Percentiles rank a stretch among this genome's conserved stretches.
Evolutionary conservation across 2,113 vertebrate species (phyloP).

Genomic region (Trematocara nigrifrons): DNA sequence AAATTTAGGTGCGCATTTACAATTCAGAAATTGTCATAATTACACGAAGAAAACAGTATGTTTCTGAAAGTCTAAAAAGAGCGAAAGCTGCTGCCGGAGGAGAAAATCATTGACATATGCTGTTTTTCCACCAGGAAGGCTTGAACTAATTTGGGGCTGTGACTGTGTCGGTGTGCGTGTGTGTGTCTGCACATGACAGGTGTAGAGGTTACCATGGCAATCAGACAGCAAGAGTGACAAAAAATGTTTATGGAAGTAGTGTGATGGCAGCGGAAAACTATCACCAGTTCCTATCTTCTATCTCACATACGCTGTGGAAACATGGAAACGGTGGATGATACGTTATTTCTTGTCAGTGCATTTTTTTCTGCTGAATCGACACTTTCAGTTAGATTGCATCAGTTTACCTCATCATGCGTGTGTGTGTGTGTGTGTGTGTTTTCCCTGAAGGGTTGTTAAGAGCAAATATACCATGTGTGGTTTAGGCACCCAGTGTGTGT

Average conservation of each 20-base stretch:
- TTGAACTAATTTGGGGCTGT: background rate
- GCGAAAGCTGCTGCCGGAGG: background rate
- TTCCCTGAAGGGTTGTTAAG: background rate
- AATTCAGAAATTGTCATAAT: background rate
- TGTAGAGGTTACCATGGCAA: conserved; percentile 10
- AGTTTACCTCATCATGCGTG: background rate
- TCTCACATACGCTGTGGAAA: background rate
- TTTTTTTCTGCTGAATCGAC: background rate
- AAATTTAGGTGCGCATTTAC: background rate
- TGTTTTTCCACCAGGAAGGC: background rate
- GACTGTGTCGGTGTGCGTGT: background rate
- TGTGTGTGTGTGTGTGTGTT: background rate
- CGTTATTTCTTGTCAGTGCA: background rate
- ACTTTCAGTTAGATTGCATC: background rate
- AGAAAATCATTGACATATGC: background rate
- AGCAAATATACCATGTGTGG: background rate
- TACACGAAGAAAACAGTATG: background rate
- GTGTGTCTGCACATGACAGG: background rate
- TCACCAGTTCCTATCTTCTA: background rate
- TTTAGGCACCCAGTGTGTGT: background rate
- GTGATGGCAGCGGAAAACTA: background rate
- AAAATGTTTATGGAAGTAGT: background rate
- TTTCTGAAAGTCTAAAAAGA: background rate
- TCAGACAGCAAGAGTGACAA: background rate
- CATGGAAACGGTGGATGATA: background rate